These are phyloP conservation scores for Globodera ellingtonae DNA, from an alignment of 1,140 invertebrate species.

Conservation along the genomic window DNA sequence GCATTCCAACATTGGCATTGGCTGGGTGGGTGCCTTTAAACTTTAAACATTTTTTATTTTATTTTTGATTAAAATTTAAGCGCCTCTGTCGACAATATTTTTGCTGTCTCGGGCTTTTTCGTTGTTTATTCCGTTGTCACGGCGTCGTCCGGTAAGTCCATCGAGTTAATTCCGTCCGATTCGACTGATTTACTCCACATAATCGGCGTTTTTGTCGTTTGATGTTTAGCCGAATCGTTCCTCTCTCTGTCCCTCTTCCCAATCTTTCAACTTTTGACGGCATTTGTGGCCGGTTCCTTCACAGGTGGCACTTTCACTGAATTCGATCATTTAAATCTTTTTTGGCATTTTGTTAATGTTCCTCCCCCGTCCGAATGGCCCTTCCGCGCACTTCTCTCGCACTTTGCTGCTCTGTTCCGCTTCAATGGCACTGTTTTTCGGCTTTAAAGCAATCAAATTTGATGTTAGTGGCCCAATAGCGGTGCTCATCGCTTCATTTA, in stretches of 20 bases:
- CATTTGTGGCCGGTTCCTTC: background rate
- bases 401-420: constrained; percentile 31
- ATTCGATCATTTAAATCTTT: background rate
- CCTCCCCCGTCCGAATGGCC: constrained; percentile 20
- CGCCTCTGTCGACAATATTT: constrained; percentile 81
- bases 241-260: background rate
- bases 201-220: background rate
- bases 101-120: constrained; percentile 83
- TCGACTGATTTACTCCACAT: background rate
- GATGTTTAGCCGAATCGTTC: background rate
- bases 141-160: background rate
- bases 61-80: constrained; percentile 66
- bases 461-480: constrained; percentile 42
- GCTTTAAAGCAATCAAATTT: constrained; percentile 24
- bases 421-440: constrained; percentile 40
- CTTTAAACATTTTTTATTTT: background rate
- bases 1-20: constrained; percentile 90
- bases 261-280: constrained; percentile 14
- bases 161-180: too few relatives aligned
- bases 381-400: constrained; percentile 31
- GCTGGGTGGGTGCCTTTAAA: constrained; percentile 67
- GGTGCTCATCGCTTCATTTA: constrained; percentile 73
- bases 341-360: constrained; percentile 26
- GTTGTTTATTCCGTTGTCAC: constrained; percentile 69
- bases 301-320: background rate